Base-by-base conservation (phyloP, 1,140 invertebrate species). In the Harlomillsia oculata region DNA sequence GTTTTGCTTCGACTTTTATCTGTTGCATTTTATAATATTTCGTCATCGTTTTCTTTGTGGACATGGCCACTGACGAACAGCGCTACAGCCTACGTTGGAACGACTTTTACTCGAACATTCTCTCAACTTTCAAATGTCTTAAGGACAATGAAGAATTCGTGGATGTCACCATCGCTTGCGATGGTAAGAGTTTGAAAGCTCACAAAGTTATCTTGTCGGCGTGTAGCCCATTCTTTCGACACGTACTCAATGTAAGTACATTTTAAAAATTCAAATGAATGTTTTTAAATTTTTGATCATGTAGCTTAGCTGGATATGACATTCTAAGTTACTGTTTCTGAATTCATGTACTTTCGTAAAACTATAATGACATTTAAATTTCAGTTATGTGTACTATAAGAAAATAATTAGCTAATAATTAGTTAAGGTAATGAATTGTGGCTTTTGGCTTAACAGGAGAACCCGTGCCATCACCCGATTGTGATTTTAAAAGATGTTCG, bases 401-500 rank as follows among this genome's bases (percentile, higher is more conserved):
- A n/a, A n/a, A n/a, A n/a, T n/a, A n/a, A n/a, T n/a, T n/a, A n/a
- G n/a, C n/a, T n/a, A n/a, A n/a, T 43, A 18, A 43, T 43, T 43
- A 18, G 20, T 41, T 13, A 25, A 34, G 32, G n/a, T 9, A 11
- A 11, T 34, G 32, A 34, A 9, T 34, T 11, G n/a, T 34, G n/a
- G n/a, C 9, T 49, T 21, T 62, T 49, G 36, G 45, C 51, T 66
- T 74, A 73, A 13, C 65, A 82, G 78, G 85, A 86, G 23, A 93
- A 93, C 74, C 89, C 89, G 60, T 94, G 89, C 72, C 86, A 90
- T 69, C 89, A 94, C 72, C 90, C 89, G 18, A 93, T 94, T 67
- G 85, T 95, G 59, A 93, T 93, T 66, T 74, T 94, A 44, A 80
- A 87, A 68, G 89, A 93, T 71, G 86, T 94, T 3, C 80, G 84